These are phyloP conservation scores for Chamaea fasciata DNA, from an alignment of 2,113 vertebrate genomes.

Conservation along the genomic window DNA sequence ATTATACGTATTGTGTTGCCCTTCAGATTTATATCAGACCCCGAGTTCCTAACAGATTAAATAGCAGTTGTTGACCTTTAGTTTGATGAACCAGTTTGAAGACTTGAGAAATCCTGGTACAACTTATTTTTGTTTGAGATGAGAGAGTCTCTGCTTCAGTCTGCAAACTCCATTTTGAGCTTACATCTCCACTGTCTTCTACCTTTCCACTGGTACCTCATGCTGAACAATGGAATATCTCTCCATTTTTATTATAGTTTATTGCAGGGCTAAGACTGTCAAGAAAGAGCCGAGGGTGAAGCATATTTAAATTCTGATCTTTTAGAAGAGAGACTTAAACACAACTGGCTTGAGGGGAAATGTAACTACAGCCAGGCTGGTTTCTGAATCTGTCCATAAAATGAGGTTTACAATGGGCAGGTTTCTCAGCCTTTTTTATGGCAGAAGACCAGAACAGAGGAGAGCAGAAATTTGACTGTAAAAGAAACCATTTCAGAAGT, in stretches of 20 bases:
- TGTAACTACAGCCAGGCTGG: neutral
- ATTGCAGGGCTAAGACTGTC: neutral
- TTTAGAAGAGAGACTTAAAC: neutral
- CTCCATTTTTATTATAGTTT: neutral
- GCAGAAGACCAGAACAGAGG: neutral
- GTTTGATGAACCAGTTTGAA: neutral
- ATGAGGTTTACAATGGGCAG: neutral
- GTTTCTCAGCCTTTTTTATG: neutral
- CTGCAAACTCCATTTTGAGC: neutral
- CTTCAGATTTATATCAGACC: neutral
- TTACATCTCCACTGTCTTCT: neutral
- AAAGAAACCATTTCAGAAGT: neutral
- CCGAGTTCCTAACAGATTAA: slow-evolving; percentile 1
- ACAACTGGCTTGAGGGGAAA: neutral
- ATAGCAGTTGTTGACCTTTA: slow-evolving; percentile 53
- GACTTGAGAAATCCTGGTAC: neutral
- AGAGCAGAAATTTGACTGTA: neutral
- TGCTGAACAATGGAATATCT: neutral
- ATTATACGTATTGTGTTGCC: neutral
- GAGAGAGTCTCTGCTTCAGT: neutral
- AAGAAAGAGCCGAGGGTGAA: neutral
- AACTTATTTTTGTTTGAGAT: neutral
- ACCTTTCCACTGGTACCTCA: neutral
- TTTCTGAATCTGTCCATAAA: neutral
- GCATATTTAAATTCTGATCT: neutral